Evolutionary conservation across 1,140 invertebrate species (phyloP), one percentile per base, ranked within the genome.

Genomic region (Ceratina australensis): DNA sequence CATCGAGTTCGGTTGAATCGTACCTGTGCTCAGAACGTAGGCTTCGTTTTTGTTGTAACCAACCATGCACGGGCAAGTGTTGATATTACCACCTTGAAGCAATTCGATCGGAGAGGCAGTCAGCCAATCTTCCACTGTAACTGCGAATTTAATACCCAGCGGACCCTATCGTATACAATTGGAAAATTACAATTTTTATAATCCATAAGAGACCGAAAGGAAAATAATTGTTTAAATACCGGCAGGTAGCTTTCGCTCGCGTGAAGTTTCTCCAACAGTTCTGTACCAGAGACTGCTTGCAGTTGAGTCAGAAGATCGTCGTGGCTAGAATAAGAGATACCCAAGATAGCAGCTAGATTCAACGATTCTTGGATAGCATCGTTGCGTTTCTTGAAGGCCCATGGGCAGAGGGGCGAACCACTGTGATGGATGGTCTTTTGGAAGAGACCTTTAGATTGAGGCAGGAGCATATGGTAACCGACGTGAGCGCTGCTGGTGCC

Each of bases 31-130:
- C 5, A 42, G 7, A 94, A 91, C 47, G 93, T 88, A 77, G 94
- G 93, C 93, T 82, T 94, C 94, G 77, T 94, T 89, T 0, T 93
- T 91, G 56, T 93, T 94, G 78, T 92, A 94, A 13, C 94, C 94
- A 0, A 92, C 93, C 69, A 94, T 42, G 89, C 22, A 93, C 90
- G 12, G 94, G 93, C 16, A 94, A 92, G n/a, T 93, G 91, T 89
- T 91, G 28, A 92, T 93, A 49, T 91, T 90, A 49, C 93, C 93
- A 56, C 90, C 88, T 22, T 91, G 89, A 16, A 95, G 88, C 57
- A 93, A 88, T 0, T 90, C 88, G 22, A 90, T 89, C 0, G 95
- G 94, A 57, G 92, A 87, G 47, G 93, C 86, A 0, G 93, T 93
- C 12, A 95, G 89, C 85, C 95, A 94, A 13, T 15, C 42, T 42